These are phyloP conservation scores for Caenorhabditis panamensis DNA, from an alignment of 2,888 invertebrate genomes.

Conservation along the genomic window DNA sequence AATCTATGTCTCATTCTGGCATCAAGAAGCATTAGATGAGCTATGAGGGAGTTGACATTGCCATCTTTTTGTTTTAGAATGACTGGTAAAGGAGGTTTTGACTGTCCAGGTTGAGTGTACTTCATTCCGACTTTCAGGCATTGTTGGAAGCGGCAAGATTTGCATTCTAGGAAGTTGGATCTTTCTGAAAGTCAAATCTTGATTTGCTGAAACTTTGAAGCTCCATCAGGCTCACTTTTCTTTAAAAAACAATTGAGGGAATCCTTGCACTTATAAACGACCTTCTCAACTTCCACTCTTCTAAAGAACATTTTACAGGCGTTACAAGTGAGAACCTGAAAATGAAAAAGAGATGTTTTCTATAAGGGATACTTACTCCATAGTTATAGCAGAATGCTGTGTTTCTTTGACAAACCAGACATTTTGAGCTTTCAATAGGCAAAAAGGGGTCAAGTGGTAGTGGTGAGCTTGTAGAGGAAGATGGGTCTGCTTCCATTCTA, in stretches of 20 bases:
- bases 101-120: slow-evolving; percentile 28
- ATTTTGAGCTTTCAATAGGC: no score
- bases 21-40: slow-evolving; percentile 13
- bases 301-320: slow-evolving; percentile 49
- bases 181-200: no score
- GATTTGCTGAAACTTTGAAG: background rate
- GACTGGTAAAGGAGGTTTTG: background rate
- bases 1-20: slow-evolving; percentile 29
- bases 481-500: no score
- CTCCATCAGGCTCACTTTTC: background rate
- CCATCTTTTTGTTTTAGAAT: background rate
- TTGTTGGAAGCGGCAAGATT: slow-evolving; percentile 19
- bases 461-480: no score
- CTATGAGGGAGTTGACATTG: background rate
- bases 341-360: no score
- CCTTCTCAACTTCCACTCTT: slow-evolving; percentile 29
- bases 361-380: no score
- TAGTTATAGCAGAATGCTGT: no score
- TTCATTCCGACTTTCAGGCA: slow-evolving; percentile 31
- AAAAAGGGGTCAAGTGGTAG: no score
- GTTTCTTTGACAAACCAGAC: no score
- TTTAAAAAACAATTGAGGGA: slow-evolving; percentile 21
- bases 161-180: background rate
- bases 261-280: slow-evolving; percentile 35
- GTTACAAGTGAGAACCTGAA: slow-evolving; percentile 35